Evolutionary conservation across 2,797 vertebrate genomes (phyloP).

Genomic region (Sebastolobus alascanus): DNA sequence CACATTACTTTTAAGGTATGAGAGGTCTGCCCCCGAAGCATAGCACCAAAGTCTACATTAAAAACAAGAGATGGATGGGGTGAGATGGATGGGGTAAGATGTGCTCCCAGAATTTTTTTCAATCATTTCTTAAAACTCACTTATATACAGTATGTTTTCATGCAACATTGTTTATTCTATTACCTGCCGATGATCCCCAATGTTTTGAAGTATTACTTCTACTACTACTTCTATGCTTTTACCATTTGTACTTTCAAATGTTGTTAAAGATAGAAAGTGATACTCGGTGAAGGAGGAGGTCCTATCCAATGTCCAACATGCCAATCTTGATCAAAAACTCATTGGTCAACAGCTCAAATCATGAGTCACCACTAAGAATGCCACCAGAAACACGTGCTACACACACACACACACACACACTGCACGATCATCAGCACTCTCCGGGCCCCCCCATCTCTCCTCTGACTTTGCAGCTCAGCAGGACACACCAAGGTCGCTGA

Average conservation of each 20-base stretch:
- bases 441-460: constrained; percentile 36
- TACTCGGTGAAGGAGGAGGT: background rate
- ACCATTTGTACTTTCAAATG: background rate
- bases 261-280: background rate
- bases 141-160: background rate
- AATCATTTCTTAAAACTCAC: background rate
- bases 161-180: background rate
- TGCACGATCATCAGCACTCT: constrained; percentile 45
- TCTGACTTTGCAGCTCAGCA: constrained; percentile 76
- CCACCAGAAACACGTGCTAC: constrained; percentile 1
- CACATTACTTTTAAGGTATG: constrained; percentile 44
- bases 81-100: background rate
- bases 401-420: constrained; percentile 24
- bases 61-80: constrained; percentile 13
- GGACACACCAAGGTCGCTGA: constrained; percentile 75
- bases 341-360: constrained; percentile 24
- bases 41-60: background rate
- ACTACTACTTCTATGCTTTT: background rate
- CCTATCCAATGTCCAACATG: constrained; percentile 7
- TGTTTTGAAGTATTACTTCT: background rate
- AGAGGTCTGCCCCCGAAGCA: constrained; percentile 12
- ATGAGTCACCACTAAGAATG: constrained; percentile 24
- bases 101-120: background rate
- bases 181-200: background rate
- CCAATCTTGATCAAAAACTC: constrained; percentile 1